These are phyloP conservation scores for Acrobasis suavella DNA, from an alignment of 2,888 invertebrate genomes.

Conservation along the genomic window DNA sequence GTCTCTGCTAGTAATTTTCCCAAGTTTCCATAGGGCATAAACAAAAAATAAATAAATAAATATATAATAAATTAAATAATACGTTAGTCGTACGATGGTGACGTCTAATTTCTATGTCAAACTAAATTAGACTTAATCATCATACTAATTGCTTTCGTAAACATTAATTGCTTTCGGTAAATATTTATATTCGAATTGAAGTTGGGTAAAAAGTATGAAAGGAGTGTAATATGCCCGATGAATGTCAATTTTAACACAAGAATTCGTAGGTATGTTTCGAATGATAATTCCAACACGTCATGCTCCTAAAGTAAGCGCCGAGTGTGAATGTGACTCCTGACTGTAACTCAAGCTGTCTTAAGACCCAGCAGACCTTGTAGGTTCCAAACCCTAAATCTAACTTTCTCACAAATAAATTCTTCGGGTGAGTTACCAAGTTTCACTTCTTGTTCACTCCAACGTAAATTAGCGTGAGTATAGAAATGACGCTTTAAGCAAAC, in stretches of 20 bases:
- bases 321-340: background rate
- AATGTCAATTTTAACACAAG: background rate
- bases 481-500: background rate
- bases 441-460: constrained; percentile 12
- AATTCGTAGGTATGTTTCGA: background rate
- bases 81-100: too few relatives aligned
- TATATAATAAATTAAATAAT: too few relatives aligned
- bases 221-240: background rate
- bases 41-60: too few relatives aligned
- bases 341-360: background rate
- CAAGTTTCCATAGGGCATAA: too few relatives aligned
- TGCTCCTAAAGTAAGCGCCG: background rate
- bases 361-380: constrained; percentile 1
- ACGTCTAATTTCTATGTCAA: too few relatives aligned
- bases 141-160: too few relatives aligned
- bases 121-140: too few relatives aligned
- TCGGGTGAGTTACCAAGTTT: constrained; percentile 14
- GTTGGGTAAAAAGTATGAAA: too few relatives aligned
- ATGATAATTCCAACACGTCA: background rate
- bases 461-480: background rate
- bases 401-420: constrained; percentile 20
- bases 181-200: too few relatives aligned
- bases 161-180: too few relatives aligned
- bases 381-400: constrained; percentile 14
- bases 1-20: too few relatives aligned